These are phyloP conservation scores for Acromyrmex echinatior DNA, from an alignment of 1,140 invertebrate species.

Conservation along the genomic window DNA sequence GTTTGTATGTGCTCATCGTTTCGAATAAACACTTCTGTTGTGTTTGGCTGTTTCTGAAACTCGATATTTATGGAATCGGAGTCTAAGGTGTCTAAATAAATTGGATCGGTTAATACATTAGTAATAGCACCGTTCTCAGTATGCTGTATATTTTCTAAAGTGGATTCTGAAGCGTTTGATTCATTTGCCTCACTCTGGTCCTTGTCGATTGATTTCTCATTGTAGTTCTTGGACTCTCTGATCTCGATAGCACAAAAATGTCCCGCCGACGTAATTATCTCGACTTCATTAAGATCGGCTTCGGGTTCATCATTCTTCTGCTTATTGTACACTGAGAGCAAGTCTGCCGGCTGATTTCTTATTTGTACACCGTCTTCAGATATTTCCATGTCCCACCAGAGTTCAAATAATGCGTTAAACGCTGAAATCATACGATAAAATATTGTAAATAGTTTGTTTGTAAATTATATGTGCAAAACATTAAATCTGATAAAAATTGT, in stretches of 20 bases:
- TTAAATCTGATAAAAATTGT: not conserved
- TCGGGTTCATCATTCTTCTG: slow-evolving; percentile 63
- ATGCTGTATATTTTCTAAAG: slow-evolving; percentile 62
- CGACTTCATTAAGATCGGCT: slow-evolving; percentile 68
- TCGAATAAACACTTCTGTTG: slow-evolving; percentile 66
- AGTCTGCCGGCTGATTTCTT: slow-evolving; percentile 66
- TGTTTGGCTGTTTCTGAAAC: slow-evolving; percentile 64
- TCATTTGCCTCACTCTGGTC: slow-evolving; percentile 19
- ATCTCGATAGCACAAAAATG: slow-evolving; percentile 75
- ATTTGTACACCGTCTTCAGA: slow-evolving; percentile 69
- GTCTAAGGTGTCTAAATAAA: slow-evolving; percentile 69
- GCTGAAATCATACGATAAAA: slow-evolving; percentile 56
- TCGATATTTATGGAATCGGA: slow-evolving; percentile 73
- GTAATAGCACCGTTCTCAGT: slow-evolving; percentile 59
- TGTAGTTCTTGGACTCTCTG: slow-evolving; percentile 63
- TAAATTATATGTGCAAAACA: not conserved
- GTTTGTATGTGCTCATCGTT: slow-evolving; percentile 68
- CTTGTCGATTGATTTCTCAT: slow-evolving; percentile 33
- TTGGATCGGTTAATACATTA: slow-evolving; percentile 60
- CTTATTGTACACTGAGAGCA: slow-evolving; percentile 65
- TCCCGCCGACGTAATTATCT: slow-evolving; percentile 72
- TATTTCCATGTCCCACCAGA: slow-evolving; percentile 76
- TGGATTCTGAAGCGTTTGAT: slow-evolving; percentile 54
- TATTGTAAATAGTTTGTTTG: not conserved
- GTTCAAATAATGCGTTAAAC: slow-evolving; percentile 3